Percentiles rank a stretch among this genome's conserved stretches.
phyloP scores from a whole-genome alignment of 2,888 invertebrate species.

The Thera obeliscata region DNA sequence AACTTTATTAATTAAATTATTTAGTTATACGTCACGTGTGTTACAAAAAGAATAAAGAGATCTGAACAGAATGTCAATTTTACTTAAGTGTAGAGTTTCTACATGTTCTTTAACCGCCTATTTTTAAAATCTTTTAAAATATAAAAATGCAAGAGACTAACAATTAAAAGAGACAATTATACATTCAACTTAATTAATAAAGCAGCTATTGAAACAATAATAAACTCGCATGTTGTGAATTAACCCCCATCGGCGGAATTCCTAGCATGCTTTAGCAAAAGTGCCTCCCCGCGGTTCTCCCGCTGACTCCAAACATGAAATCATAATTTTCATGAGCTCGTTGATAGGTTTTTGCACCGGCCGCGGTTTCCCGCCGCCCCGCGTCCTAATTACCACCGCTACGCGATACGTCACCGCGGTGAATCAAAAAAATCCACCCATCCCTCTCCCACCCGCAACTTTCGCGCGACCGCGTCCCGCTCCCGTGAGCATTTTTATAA shows the following conservation, averaged over 20 bases:
- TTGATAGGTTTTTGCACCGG: constrained; percentile 82
- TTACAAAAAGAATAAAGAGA: neutral
- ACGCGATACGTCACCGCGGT: constrained; percentile 82
- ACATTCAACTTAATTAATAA: neutral
- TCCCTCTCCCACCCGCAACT: constrained; percentile 69
- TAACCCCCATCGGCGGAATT: constrained; percentile 60
- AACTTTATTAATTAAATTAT: constrained; percentile 29
- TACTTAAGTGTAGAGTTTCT: neutral
- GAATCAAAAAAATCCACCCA: constrained; percentile 82
- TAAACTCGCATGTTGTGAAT: constrained; percentile 43
- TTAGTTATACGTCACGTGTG: neutral
- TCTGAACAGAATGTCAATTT: neutral
- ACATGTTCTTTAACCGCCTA: too few species aligned
- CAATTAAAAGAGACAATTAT: neutral
- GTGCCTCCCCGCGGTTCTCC: constrained; percentile 65
- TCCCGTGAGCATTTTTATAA: constrained; percentile 81
- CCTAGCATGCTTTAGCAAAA: constrained; percentile 63
- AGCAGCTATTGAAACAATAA: constrained; percentile 31
- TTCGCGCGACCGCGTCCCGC: constrained; percentile 64
- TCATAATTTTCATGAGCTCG: constrained; percentile 84
- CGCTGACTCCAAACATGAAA: constrained; percentile 73
- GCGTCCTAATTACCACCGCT: constrained; percentile 82
- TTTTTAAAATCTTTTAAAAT: neutral
- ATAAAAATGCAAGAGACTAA: neutral
- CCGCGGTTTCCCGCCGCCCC: constrained; percentile 84